Evolutionary conservation across 1,140 invertebrate genomes (phyloP), one percentile per base, ranked within the genome.

Genomic region (Drosophila elegans): DNA sequence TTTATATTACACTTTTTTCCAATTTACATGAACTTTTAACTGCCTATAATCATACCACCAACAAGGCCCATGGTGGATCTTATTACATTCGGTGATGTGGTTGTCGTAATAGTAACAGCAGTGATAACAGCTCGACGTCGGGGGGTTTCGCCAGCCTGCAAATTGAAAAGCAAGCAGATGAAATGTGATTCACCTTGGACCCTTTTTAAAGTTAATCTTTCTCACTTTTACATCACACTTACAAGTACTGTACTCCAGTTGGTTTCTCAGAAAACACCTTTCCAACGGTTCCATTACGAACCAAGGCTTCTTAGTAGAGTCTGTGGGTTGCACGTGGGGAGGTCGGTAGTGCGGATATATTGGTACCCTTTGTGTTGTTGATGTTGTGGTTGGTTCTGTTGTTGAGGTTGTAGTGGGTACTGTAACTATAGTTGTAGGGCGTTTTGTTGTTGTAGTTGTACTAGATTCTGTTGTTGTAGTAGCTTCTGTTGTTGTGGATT

Each of bases 51-150:
- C 48, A 49, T 49, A 34, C 7, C 2, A 6, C 29, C 2, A 13
- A 34, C 48, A 49, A 9, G 12, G 27, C n/a, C 27, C 27, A 7
- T 51, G 12, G 48, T 32, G 48, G 10, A 51, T n/a, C 27, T 51
- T 51, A 10, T 27, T 32, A 13, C 48, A 51, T 32, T 49, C 3
- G 48, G 9, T 51, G 27, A 51, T 32, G 34, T 51, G 48, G n/a
- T 12, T 16, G 48, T 34, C 48, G 48, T 49, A 34, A 12, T 49
- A 49, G 27, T 49, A 49, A n/a, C 48, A 49, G 27, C 48, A 49
- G 48, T n/a, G 48, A 49, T 49, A 49, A 49, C 46, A 49, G n/a
- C 1, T 13, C 11, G n/a, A 4, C 25, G 27, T 49, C n/a, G 12
- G 27, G 4, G 48, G 27, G 27, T 4, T 9, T 49, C 6, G 46